Evolutionary conservation across 2,888 invertebrate species (phyloP).

Genomic region (Cybosia mesomella): DNA sequence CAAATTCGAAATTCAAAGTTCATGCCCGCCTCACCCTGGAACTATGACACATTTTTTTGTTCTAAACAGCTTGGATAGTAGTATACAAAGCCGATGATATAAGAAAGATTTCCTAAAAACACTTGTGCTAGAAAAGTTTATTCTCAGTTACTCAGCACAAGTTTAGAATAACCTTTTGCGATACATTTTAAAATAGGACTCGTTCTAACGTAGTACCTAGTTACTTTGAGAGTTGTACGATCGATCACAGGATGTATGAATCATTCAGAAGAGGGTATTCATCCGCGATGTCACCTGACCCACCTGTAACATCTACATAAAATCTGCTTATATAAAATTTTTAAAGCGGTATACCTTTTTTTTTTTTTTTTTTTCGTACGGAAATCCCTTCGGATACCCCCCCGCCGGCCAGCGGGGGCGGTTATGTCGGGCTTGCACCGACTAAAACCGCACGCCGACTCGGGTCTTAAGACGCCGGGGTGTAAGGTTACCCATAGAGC

Average conservation of each 20-base stretch:
- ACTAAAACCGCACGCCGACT: too few species aligned
- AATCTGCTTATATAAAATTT: slow-evolving; percentile 4
- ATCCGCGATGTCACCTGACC: slow-evolving; percentile 5
- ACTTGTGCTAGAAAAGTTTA: not conserved
- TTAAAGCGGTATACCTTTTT: not conserved
- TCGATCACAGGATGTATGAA: slow-evolving; percentile 22
- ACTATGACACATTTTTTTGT: too few species aligned
- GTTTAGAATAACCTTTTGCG: slow-evolving; percentile 2
- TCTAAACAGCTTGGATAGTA: too few species aligned
- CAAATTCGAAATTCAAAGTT: too few species aligned
- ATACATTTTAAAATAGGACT: slow-evolving; percentile 19
- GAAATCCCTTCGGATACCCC: too few species aligned
- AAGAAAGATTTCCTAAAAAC: slow-evolving; percentile 8
- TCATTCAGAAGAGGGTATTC: slow-evolving; percentile 10
- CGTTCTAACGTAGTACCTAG: slow-evolving; percentile 1
- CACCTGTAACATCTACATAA: not conserved
- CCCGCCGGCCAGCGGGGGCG: too few species aligned
- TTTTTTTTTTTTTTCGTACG: too few species aligned
- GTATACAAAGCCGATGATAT: not conserved
- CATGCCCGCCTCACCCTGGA: too few species aligned
- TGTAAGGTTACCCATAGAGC: too few species aligned
- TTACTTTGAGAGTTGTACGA: slow-evolving; percentile 5
- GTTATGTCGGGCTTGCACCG: too few species aligned
- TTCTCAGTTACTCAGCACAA: not conserved
- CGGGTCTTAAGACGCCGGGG: too few species aligned